A percentile compares a stretch with the other conserved stretches of the same genome.
phyloP scores from a whole-genome alignment of 2,797 vertebrate species.

The Sorex maritimensis region DNA sequence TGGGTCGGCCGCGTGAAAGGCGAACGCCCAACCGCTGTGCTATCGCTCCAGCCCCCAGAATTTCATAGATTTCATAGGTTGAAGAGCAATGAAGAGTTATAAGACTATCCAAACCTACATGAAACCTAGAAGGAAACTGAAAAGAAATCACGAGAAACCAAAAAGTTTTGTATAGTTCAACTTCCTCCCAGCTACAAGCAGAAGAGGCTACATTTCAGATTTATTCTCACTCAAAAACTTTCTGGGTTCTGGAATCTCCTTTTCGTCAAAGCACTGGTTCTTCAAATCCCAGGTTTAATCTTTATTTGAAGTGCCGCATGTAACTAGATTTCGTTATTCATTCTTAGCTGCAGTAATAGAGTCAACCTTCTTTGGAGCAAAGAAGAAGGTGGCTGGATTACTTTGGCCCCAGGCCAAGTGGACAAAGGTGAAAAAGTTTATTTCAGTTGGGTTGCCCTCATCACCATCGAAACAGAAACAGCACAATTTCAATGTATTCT shows the following conservation, averaged over 20 bases:
- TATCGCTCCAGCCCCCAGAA: no score
- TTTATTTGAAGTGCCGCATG: neutral
- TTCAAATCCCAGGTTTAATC: neutral
- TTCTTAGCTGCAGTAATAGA: neutral
- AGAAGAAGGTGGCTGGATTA: no score
- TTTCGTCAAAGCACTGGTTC: constrained; percentile 16
- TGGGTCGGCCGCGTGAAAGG: no score
- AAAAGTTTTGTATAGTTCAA: neutral
- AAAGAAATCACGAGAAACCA: neutral
- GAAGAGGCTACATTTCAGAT: neutral
- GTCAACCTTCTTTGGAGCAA: neutral
- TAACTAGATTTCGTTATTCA: neutral
- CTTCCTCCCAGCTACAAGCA: neutral
- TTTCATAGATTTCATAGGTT: neutral
- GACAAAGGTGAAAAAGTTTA: neutral
- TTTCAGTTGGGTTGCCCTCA: neutral
- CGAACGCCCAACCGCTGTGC: no score
- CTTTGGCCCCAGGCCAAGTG: neutral
- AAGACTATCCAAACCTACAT: no score
- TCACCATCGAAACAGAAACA: constrained; percentile 34
- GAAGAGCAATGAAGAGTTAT: neutral
- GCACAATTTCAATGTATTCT: neutral
- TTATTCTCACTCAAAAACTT: neutral
- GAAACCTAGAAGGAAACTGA: no score
- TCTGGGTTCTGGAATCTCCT: neutral